Conservation (phyloP, 2,888 invertebrate genomes). For the Coleophora deauratella region DNA sequence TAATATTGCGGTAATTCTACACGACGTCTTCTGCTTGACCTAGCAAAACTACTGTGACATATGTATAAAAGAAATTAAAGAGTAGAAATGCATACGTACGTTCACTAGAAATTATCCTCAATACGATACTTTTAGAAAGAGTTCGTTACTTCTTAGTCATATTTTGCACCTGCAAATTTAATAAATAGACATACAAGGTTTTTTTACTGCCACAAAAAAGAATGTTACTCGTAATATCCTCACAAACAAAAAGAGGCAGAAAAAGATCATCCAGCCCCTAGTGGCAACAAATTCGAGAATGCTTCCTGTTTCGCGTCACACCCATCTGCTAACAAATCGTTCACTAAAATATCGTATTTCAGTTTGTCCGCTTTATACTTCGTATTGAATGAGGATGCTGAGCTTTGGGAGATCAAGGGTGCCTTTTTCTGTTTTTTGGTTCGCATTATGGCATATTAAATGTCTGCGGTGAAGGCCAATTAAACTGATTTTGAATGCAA, state of each 20-base stretch:
- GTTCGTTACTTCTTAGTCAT: slow-evolving; percentile 9
- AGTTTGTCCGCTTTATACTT: slow-evolving; percentile 37
- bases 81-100: slow-evolving; percentile 13
- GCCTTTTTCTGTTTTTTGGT: slow-evolving; percentile 49
- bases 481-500: slow-evolving; percentile 49
- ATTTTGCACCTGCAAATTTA: slow-evolving; percentile 30
- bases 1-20: no score
- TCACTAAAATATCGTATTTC: slow-evolving; percentile 65
- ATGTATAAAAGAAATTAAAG: no score
- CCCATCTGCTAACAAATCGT: slow-evolving; percentile 66
- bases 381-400: slow-evolving; percentile 53
- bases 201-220: neutral
- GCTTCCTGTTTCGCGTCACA: slow-evolving; percentile 59
- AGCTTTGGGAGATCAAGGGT: slow-evolving; percentile 49
- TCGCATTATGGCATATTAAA: slow-evolving; percentile 57
- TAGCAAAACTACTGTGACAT: no score
- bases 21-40: no score
- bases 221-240: neutral
- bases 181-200: slow-evolving; percentile 35
- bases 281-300: slow-evolving; percentile 57
- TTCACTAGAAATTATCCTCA: slow-evolving; percentile 30
- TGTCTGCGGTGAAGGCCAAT: slow-evolving; percentile 64
- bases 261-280: slow-evolving; percentile 31
- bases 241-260: slow-evolving; percentile 27
- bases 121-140: slow-evolving; percentile 23